Conservation (phyloP, 2,888 invertebrate genomes). For the Zaprionus bogoriensis region DNA sequence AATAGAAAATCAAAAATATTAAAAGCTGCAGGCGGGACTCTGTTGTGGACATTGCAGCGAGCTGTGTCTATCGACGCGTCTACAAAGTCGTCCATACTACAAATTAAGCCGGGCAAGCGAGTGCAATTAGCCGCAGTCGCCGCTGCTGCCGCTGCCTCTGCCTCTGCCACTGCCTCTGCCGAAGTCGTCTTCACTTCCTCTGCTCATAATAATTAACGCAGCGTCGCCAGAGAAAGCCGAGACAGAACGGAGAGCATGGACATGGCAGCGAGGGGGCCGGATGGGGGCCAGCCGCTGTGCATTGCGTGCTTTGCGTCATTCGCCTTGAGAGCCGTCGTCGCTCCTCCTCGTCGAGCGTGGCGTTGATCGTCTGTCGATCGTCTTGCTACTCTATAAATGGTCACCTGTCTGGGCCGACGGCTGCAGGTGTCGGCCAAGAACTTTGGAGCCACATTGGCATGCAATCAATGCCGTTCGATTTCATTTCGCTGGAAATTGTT, state of each 20-base stretch:
- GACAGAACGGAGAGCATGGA: slow-evolving; percentile 10
- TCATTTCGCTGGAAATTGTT: slow-evolving; percentile 70
- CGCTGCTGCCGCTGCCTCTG: not conserved
- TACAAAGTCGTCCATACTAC: slow-evolving; percentile 30
- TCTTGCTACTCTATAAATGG: slow-evolving; percentile 77
- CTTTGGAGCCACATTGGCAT: slow-evolving; percentile 81
- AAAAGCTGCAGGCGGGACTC: no score
- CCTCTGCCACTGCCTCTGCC: slow-evolving; percentile 26
- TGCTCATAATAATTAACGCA: slow-evolving; percentile 77
- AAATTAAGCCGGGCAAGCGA: slow-evolving; percentile 43
- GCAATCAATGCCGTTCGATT: slow-evolving; percentile 80
- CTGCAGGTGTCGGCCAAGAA: slow-evolving; percentile 77
- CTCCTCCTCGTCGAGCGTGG: slow-evolving; percentile 44
- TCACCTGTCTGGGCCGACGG: slow-evolving; percentile 46
- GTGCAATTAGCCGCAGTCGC: slow-evolving; percentile 63
- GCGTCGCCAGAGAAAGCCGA: slow-evolving; percentile 48
- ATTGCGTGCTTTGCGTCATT: slow-evolving; percentile 76
- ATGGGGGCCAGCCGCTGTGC: not conserved
- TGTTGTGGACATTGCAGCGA: slow-evolving; percentile 5
- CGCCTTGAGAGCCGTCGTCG: slow-evolving; percentile 56
- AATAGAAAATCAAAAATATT: slow-evolving; percentile 11
- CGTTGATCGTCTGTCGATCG: slow-evolving; percentile 75
- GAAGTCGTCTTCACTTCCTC: slow-evolving; percentile 64
- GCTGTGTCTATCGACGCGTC: slow-evolving; percentile 23
- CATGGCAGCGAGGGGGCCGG: not conserved